These are phyloP conservation scores for Clarias fuscus DNA, from an alignment of 2,797 vertebrate species.

Conservation along the genomic window DNA sequence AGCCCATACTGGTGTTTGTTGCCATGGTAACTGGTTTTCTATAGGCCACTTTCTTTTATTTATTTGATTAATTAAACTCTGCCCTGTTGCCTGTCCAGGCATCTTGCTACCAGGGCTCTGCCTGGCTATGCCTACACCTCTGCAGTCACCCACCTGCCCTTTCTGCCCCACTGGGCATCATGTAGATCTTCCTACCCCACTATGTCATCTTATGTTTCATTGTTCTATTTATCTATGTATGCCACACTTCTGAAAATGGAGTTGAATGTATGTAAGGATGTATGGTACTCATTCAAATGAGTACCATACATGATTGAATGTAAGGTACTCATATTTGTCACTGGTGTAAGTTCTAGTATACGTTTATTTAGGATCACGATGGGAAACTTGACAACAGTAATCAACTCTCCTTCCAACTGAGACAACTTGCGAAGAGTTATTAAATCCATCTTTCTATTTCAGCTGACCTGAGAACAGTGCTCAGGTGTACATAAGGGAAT, in stretches of 20 bases:
- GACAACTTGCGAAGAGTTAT: constrained; percentile 3
- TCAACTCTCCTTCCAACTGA: not conserved
- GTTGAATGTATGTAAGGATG: not conserved
- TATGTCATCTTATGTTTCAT: not conserved
- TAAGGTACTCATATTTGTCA: not conserved
- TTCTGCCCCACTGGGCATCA: not conserved
- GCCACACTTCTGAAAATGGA: not conserved
- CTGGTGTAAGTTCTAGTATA: not conserved
- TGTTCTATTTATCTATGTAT: not conserved
- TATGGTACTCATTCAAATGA: not conserved
- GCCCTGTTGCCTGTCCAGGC: not conserved
- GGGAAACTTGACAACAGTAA: not conserved
- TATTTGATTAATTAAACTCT: not conserved
- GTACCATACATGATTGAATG: too few species aligned
- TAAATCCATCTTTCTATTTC: not conserved
- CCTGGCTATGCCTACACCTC: not conserved
- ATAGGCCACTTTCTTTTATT: not conserved
- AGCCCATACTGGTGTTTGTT: not conserved
- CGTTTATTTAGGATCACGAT: not conserved
- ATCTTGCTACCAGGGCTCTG: not conserved
- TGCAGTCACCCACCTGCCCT: not conserved
- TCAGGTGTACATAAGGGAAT: constrained; percentile 6
- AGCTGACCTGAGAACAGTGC: not conserved
- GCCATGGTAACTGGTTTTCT: not conserved
- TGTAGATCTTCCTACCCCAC: not conserved